Evolutionary conservation across 2,888 invertebrate genomes (phyloP), one percentile per base, ranked within the genome.

Genomic region (Belgica antarctica): DNA sequence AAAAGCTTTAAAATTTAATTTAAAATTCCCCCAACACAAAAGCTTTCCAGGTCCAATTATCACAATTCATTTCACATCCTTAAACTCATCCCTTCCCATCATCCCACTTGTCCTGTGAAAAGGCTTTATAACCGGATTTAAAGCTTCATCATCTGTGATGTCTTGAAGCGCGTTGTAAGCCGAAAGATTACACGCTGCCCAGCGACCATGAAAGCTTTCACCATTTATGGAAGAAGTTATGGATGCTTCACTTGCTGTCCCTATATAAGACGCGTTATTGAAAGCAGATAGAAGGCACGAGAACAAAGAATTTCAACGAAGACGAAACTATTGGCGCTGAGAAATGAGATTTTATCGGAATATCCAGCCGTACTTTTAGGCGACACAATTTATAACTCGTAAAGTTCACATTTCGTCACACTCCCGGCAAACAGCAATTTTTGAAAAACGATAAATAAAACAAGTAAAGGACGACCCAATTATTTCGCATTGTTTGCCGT

Each of bases 381-480:
- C 41, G 41, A 41, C 41, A 12, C 52, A 52, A 22, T 22, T 52
- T 22, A n/a, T n/a, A 22, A 52, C 22, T 52, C 52, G n/a, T n/a
- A n/a, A n/a, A n/a, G n/a, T n/a, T n/a, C n/a, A n/a, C n/a, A 52
- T 22, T 52, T 52, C 52, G 52, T 52, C 22, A 19, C 41, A 41
- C 41, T 41, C 41, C 41, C 41, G 41, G 41, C n/a, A 41, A 41
- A 15, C 41, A 41, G 41, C n/a, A 41, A 41, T 52, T 31, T 31
- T 31, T 31, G 34, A n/a, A 17, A 52, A 52, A 52, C 52, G 22
- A 52, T n/a, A 52, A 17, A 52, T 52, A 22, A 59, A 27, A 25
- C 27, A 27, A 27, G 12, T 22, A 52, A 52, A 52, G 19, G 52
- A 17, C 52, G 52, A 52, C 52, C 52, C 52, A 52, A 52, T 52